Percentiles rank a stretch among this genome's conserved stretches.
Evolutionary conservation across 2,113 vertebrate genomes (phyloP).

Genomic region (Scytalopus superciliaris): DNA sequence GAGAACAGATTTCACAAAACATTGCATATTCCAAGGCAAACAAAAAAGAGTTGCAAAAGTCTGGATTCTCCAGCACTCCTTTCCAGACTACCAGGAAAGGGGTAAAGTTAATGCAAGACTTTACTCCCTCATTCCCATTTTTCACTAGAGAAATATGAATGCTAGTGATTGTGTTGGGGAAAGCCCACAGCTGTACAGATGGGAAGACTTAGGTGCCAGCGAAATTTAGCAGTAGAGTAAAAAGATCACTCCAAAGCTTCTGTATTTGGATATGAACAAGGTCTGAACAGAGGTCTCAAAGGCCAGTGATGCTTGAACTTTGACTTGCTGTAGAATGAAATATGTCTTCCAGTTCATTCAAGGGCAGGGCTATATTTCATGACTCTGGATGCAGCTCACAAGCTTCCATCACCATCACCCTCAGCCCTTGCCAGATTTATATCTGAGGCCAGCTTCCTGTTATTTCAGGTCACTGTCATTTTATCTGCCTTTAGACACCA

Average conservation of each 20-base stretch:
- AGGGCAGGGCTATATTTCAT: conserved; percentile 5
- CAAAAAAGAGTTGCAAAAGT: neutral
- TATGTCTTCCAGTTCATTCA: neutral
- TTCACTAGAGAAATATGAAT: neutral
- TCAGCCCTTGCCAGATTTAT: neutral
- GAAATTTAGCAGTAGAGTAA: neutral
- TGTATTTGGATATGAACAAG: neutral
- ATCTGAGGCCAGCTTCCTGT: neutral
- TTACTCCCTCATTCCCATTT: neutral
- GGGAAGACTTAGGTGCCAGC: neutral
- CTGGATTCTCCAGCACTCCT: neutral
- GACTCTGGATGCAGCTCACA: neutral
- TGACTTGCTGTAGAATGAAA: neutral
- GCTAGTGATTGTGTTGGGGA: neutral
- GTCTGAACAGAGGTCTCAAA: neutral
- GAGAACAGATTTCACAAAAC: neutral
- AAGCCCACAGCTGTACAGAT: neutral
- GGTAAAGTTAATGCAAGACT: neutral
- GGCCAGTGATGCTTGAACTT: neutral
- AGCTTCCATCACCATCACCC: neutral
- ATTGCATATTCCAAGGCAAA: neutral
- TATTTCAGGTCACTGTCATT: neutral
- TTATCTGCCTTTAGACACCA: neutral
- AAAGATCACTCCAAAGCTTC: neutral
- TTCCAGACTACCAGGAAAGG: neutral